phyloP scores from a whole-genome alignment of 2,113 vertebrate genomes.

The Platysternon megacephalum region DNA sequence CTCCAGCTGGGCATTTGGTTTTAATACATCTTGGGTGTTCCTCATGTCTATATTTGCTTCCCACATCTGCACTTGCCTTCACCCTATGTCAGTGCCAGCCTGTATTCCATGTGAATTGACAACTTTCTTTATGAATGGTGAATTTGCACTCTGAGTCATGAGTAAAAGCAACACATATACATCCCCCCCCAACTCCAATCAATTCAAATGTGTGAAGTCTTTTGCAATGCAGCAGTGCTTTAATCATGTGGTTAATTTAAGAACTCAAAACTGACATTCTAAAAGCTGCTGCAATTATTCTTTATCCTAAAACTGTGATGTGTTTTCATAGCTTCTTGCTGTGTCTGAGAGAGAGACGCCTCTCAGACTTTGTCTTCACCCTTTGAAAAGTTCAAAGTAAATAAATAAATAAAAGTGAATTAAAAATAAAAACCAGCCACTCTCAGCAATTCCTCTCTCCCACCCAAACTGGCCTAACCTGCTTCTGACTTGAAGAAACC shows the following conservation, averaged over 20 bases:
- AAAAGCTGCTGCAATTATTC: not conserved
- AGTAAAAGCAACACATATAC: not conserved
- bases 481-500: not conserved
- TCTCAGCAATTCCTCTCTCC: not conserved
- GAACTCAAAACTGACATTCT: not conserved
- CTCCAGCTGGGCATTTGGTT: slow-evolving; percentile 1
- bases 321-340: not conserved
- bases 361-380: slow-evolving; percentile 6
- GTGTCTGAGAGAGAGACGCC: not conserved
- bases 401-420: not conserved
- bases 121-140: not conserved
- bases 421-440: not conserved
- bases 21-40: not conserved
- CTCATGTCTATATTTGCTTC: not conserved
- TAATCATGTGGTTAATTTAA: not conserved
- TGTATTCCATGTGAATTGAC: not conserved
- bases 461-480: not conserved
- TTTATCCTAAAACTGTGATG: not conserved
- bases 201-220: not conserved
- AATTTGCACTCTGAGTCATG: not conserved
- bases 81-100: not conserved
- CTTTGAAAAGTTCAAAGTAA: not conserved
- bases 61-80: not conserved
- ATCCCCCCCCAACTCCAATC: not conserved
- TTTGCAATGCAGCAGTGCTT: not conserved